Evolutionary conservation across 2,797 vertebrate genomes (phyloP).

Genomic region (Chanos chanos): DNA sequence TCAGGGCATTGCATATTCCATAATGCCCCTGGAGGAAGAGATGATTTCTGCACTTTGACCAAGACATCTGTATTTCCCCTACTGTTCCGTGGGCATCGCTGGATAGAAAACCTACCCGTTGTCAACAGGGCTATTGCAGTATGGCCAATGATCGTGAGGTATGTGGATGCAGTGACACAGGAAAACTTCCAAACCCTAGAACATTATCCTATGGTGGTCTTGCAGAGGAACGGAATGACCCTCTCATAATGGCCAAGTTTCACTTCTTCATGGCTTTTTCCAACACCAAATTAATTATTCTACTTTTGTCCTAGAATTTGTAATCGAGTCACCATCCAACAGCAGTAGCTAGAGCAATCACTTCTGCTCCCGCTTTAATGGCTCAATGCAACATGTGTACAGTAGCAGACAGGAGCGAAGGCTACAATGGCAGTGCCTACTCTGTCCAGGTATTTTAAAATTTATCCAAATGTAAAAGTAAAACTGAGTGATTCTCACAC

Average conservation of each 20-base stretch:
- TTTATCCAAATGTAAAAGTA: too few relatives aligned
- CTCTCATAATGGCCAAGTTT: slow-evolving; percentile 23
- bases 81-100: slow-evolving; percentile 30
- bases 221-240: slow-evolving; percentile 15
- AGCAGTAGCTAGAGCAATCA: too few relatives aligned
- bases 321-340: too few relatives aligned
- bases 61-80: slow-evolving; percentile 23
- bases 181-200: slow-evolving; percentile 24
- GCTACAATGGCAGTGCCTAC: too few relatives aligned
- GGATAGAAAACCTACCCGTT: slow-evolving; percentile 33
- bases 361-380: too few relatives aligned
- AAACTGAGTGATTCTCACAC: too few relatives aligned
- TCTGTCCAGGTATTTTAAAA: too few relatives aligned
- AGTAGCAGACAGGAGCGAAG: too few relatives aligned
- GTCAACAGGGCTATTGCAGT: slow-evolving; percentile 14
- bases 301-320: too few relatives aligned
- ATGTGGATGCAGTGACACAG: slow-evolving; percentile 21
- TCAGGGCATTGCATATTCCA: slow-evolving; percentile 25
- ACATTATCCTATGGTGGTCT: slow-evolving; percentile 25
- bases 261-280: too few relatives aligned
- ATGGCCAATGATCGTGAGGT: slow-evolving; percentile 19
- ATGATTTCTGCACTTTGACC: slow-evolving; percentile 17
- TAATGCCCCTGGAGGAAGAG: slow-evolving; percentile 22
- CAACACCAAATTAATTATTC: too few relatives aligned
- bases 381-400: too few relatives aligned